phyloP scores from a whole-genome alignment of 2,113 vertebrate genomes.

The Scalopus aquaticus region DNA sequence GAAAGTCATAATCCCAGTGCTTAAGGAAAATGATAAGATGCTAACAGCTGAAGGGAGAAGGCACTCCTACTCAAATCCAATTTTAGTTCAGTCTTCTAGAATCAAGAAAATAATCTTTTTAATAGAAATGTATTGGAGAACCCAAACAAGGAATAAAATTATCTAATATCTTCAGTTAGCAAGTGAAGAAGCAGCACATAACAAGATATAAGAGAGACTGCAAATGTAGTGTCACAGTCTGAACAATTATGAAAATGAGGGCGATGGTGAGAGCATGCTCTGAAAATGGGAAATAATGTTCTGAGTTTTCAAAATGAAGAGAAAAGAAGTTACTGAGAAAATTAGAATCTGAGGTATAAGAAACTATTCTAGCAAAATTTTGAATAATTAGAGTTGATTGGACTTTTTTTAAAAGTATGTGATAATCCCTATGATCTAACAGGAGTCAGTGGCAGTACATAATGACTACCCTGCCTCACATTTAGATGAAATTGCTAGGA shows the following conservation, averaged over 20 bases:
- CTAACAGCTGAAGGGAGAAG: neutral
- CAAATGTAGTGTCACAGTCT: neutral
- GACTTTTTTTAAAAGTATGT: neutral
- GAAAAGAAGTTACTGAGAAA: conserved; percentile 36
- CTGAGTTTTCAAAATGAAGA: neutral
- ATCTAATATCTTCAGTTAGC: neutral
- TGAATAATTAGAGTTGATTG: conserved; percentile 6
- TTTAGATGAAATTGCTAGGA: neutral
- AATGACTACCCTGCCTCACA: neutral
- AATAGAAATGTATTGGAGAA: conserved; percentile 22
- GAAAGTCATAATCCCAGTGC: neutral
- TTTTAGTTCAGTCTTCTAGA: conserved; percentile 23
- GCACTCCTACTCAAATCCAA: conserved; percentile 9
- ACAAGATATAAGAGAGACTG: neutral
- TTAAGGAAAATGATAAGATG: conserved; percentile 28
- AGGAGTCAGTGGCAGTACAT: neutral
- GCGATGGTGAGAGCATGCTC: neutral
- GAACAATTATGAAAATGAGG: neutral
- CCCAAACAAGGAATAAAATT: conserved; percentile 39
- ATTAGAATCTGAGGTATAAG: conserved; percentile 21
- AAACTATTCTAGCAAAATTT: neutral
- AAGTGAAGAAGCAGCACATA: neutral
- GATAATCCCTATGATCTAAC: neutral
- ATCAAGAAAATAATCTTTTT: conserved; percentile 5
- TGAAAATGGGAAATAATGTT: neutral